Percentiles rank a stretch among this genome's conserved stretches.
Evolutionary conservation across 1,140 invertebrate species (phyloP).

Genomic region (Rhyacophila brunnea): DNA sequence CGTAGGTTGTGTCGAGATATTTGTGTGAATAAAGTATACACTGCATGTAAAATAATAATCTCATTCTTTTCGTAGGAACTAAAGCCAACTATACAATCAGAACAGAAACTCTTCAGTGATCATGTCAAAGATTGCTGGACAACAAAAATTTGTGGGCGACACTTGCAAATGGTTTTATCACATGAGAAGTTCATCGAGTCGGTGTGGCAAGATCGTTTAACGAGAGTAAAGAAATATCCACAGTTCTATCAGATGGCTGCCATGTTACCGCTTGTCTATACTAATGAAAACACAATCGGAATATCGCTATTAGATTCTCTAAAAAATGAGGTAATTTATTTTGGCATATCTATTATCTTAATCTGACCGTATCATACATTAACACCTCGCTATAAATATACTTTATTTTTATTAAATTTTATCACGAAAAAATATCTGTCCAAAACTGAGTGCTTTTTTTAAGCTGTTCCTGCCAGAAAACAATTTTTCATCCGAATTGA

Average conservation of each 20-base stretch:
- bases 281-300: conserved; percentile 8
- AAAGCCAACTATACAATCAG: conserved; percentile 17
- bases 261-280: conserved; percentile 26
- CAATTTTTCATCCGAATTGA: conserved; percentile 1
- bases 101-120: conserved; percentile 18
- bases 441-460: too few species aligned
- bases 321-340: conserved; percentile 7
- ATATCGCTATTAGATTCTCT: neutral
- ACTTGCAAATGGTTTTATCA: conserved; percentile 7
- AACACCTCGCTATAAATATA: too few species aligned
- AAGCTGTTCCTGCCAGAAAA: too few species aligned
- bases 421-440: too few species aligned
- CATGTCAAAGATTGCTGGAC: conserved; percentile 20
- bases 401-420: too few species aligned
- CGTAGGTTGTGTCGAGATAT: too few species aligned
- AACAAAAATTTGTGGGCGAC: conserved; percentile 15
- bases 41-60: neutral
- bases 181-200: conserved; percentile 20
- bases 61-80: conserved; percentile 15
- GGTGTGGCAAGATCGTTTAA: conserved; percentile 2
- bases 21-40: too few species aligned
- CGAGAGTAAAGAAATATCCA: conserved; percentile 19
- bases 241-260: conserved; percentile 23
- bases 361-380: too few species aligned
- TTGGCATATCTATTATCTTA: neutral